Conservation (phyloP, 53 echinoderm and acorn worm genomes). For the Actinopyga echinites region DNA sequence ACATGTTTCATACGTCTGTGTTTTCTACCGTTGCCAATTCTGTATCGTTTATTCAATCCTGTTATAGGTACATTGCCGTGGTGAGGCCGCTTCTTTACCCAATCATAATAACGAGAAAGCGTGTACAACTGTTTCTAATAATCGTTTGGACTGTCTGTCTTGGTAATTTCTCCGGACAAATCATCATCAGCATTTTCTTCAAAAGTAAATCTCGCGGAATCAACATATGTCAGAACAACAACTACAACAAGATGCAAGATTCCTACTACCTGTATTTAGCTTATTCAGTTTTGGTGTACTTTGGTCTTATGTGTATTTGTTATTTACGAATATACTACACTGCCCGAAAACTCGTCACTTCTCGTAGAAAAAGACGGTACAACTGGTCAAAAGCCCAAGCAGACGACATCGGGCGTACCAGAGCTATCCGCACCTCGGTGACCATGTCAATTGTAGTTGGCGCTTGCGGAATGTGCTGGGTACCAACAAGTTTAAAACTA, state of each 20-base stretch:
- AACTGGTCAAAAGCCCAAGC: not conserved
- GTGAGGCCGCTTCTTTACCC: conserved; percentile 1
- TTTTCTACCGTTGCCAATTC: too few species aligned
- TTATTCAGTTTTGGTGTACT: conserved; percentile 4
- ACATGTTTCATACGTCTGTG: too few species aligned
- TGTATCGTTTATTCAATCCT: not conserved
- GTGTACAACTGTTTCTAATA: not conserved
- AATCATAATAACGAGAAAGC: not conserved
- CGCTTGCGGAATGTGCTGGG: conserved; percentile 11
- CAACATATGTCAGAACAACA: conserved; percentile 20
- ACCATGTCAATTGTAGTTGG: conserved; percentile 34
- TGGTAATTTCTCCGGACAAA: not conserved
- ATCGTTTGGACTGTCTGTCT: conserved; percentile 15
- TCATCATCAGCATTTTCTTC: conserved; percentile 5
- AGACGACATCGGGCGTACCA: not conserved
- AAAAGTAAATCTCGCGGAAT: not conserved
- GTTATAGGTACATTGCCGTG: conserved; percentile 5
- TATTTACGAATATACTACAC: conserved; percentile 18
- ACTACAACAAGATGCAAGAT: conserved; percentile 19
- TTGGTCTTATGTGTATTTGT: not conserved
- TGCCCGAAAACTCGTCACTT: not conserved
- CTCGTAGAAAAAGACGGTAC: not conserved
- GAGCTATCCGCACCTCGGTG: conserved; percentile 5
- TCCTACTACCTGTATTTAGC: conserved; percentile 10
- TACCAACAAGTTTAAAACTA: conserved; percentile 27